A percentile compares a stretch with the other conserved stretches of the same genome.
These are phyloP conservation scores for Apostichopus californicus DNA, from an alignment of 35 echinoderm and acorn worm species.

Conservation along the genomic window DNA sequence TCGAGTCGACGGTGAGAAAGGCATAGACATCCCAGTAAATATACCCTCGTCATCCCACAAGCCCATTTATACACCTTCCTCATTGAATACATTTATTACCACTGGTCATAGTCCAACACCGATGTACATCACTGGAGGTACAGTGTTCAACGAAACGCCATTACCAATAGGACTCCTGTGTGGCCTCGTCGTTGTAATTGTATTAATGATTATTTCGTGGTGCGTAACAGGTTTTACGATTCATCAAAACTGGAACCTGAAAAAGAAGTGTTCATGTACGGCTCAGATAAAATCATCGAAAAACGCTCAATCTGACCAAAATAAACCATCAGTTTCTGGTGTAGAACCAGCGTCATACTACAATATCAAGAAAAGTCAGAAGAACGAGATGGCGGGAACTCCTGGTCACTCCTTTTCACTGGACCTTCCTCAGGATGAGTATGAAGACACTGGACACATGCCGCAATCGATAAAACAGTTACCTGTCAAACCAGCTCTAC, in stretches of 20 bases:
- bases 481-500: no score
- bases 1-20: slow-evolving; percentile 37
- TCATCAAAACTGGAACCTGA: not conserved
- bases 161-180: not conserved
- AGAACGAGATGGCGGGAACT: not conserved
- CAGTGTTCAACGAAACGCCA: not conserved
- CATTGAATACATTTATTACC: no score
- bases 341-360: not conserved
- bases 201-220: not conserved
- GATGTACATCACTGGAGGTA: no score
- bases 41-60: no score
- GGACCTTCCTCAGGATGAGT: not conserved
- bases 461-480: no score
- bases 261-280: not conserved
- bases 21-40: slow-evolving; percentile 11
- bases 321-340: not conserved
- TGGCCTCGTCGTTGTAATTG: not conserved
- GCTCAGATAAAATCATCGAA: not conserved
- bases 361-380: not conserved
- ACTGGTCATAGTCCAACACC: no score
- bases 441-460: no score
- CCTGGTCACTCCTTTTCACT: not conserved
- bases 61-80: no score
- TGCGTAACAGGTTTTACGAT: not conserved
- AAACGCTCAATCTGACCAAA: not conserved